Conservation (phyloP, 2,888 invertebrate genomes). For the Prosapia bicincta region DNA sequence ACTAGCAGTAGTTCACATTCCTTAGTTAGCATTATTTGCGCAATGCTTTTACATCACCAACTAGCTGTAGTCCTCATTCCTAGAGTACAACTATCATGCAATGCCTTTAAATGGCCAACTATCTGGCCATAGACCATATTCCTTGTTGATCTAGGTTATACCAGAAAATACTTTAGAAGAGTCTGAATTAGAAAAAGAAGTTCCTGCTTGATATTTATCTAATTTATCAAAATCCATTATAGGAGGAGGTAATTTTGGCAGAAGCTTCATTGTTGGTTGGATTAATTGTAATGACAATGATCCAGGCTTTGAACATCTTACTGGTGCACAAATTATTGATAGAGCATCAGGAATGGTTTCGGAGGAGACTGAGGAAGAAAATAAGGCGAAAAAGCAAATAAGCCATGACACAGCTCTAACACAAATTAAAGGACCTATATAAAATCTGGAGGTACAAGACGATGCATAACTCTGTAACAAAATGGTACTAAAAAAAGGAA, state of each 20-base stretch:
- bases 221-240: background rate
- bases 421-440: too few relatives aligned
- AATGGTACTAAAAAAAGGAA: background rate
- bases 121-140: too few relatives aligned
- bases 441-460: background rate
- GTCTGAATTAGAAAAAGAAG: background rate
- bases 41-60: too few relatives aligned
- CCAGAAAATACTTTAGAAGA: background rate
- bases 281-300: background rate
- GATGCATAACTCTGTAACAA: background rate
- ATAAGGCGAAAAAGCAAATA: background rate
- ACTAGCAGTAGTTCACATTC: too few relatives aligned
- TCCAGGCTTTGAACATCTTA: background rate
- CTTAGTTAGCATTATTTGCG: too few relatives aligned
- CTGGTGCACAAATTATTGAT: too few relatives aligned
- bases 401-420: background rate
- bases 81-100: too few relatives aligned
- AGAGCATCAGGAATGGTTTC: background rate
- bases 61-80: too few relatives aligned
- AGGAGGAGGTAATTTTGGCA: too few relatives aligned
- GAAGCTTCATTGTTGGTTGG: too few relatives aligned
- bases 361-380: background rate
- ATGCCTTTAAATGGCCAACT: too few relatives aligned
- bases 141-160: too few relatives aligned
- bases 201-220: background rate